Evolutionary conservation across 2,888 invertebrate species (phyloP), one percentile per base, ranked within the genome.

Genomic region (Myopa testacea): DNA sequence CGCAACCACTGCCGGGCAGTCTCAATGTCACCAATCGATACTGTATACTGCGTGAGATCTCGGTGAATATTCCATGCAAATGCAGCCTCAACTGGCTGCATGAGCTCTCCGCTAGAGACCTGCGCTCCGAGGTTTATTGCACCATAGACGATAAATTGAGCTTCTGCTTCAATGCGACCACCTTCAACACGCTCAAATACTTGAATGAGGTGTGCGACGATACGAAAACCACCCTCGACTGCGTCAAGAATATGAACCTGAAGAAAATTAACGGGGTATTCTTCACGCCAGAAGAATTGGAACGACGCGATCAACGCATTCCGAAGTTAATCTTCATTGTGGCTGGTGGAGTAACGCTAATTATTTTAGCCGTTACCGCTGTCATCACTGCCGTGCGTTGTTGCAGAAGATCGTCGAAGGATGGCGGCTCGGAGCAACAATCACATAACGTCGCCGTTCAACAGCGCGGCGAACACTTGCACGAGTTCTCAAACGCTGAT

Each of bases 41-140:
- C 58, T 90, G 90, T 63, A 82, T 82, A 68, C 82, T 89, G 67
- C 87, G 84, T 14, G 85, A 86, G 55, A 85, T 86, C 1, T 84
- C 82, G 3, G 85, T 90, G 52, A 82, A 86, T 68, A 80, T 84
- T 4, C 78, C 81, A 10, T 90, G 90, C 65, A 82, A 80, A n/a
- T 90, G 90, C 78, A 84, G 86, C 55, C 83, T 82, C 37, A 78
- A 80, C 1, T 88, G 88, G 87, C 78, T 89, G 58, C 79, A 84
- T 4, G 78, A 81, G 1, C 80, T 88, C 4, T 85, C 87, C 50
- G 82, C 84, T 12, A 84, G 85, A 34, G 88, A 89, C 80, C 78
- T 89, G n/a, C 84, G 85, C 55, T 84, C 89, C 3, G 87, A 88
- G 79, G 83, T 84, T 12, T 87, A 88, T 74, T 90, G 90, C 74